These are phyloP conservation scores for Ecliptopera silaceata DNA, from an alignment of 2,888 invertebrate genomes.

Conservation along the genomic window DNA sequence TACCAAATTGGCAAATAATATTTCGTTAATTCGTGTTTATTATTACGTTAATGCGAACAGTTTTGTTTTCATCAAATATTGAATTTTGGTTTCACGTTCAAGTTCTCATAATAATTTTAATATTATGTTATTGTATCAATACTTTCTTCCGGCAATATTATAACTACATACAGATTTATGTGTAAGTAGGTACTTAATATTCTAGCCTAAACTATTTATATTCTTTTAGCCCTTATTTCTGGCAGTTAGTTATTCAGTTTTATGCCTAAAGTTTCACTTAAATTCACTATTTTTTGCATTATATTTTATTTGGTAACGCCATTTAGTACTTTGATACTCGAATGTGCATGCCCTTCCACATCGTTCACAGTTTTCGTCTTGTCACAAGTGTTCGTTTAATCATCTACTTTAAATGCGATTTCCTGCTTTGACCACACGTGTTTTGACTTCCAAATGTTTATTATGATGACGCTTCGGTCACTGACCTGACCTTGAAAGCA, in stretches of 20 bases:
- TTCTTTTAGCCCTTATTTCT: neutral
- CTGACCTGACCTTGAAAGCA: conserved; percentile 19
- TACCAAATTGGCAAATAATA: conserved; percentile 11
- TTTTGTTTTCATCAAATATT: conserved; percentile 6
- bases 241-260: too few species aligned
- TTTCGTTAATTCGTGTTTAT: neutral
- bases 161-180: neutral
- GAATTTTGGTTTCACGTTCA: neutral
- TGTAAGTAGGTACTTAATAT: neutral
- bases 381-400: neutral
- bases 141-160: conserved; percentile 10
- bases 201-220: neutral
- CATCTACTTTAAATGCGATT: conserved; percentile 6
- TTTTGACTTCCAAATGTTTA: conserved; percentile 12
- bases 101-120: conserved; percentile 20
- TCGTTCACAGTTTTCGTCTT: neutral
- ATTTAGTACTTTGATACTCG: neutral
- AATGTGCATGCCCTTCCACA: too few species aligned
- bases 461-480: conserved; percentile 13
- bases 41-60: neutral
- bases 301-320: neutral
- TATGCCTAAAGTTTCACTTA: too few species aligned
- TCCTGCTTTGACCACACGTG: conserved; percentile 18
- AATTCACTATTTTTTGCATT: neutral
- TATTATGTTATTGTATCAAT: conserved; percentile 8